phyloP scores from a whole-genome alignment of 2,797 vertebrate genomes.

The Setipinna tenuifilis region DNA sequence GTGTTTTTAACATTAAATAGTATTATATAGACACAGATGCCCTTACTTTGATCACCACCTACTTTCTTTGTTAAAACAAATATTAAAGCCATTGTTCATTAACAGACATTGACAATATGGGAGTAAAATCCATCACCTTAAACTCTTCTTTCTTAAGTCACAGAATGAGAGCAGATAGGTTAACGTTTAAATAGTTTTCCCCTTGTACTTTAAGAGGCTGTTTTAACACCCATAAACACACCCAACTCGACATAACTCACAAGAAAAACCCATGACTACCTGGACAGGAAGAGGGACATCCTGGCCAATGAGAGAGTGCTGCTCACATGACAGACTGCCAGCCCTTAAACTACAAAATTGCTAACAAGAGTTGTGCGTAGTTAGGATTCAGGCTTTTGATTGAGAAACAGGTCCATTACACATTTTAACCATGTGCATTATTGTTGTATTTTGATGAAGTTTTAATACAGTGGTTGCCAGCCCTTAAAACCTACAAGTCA shows the following conservation, averaged over 20 bases:
- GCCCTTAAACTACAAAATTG: background rate
- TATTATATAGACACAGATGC: no score
- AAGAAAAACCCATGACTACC: constrained; percentile 42
- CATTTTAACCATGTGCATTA: no score
- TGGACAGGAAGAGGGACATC: constrained; percentile 35
- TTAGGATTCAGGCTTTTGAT: background rate
- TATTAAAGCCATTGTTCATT: background rate
- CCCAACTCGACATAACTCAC: constrained; percentile 35
- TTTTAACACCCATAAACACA: constrained; percentile 38
- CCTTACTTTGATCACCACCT: no score
- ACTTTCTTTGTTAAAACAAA: no score
- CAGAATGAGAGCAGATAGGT: constrained; percentile 36
- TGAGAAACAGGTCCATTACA: no score
- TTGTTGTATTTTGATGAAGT: no score
- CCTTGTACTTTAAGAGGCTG: constrained; percentile 30
- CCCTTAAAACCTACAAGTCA: no score
- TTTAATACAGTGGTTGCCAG: no score
- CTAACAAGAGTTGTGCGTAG: background rate
- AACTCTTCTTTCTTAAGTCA: background rate
- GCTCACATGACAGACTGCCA: constrained; percentile 29
- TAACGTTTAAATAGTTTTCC: constrained; percentile 45
- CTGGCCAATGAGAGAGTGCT: constrained; percentile 18
- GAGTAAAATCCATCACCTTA: background rate
- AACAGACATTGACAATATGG: background rate
- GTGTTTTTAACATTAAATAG: no score